These are phyloP conservation scores for Microchrysa polita DNA, from an alignment of 2,888 invertebrate species.

Conservation along the genomic window DNA sequence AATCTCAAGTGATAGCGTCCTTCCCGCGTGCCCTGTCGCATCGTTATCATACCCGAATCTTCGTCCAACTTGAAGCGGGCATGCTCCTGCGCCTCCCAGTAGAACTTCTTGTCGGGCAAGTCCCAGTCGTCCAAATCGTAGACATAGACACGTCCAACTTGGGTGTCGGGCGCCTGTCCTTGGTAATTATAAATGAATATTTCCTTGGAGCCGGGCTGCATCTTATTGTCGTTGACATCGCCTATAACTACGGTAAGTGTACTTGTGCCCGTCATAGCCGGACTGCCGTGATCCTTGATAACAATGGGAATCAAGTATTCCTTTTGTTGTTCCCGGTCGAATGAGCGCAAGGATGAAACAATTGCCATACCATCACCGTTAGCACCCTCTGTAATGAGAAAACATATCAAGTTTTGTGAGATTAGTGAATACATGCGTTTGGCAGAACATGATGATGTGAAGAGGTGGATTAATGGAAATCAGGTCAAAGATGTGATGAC, in stretches of 20 bases:
- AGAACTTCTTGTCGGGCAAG: constrained; percentile 95
- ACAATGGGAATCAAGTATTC: constrained; percentile 97
- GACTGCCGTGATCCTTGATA: constrained; percentile 96
- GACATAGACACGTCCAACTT: constrained; percentile 95
- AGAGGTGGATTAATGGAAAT: too few relatives aligned
- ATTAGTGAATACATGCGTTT: too few relatives aligned
- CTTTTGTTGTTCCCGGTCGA: constrained; percentile 95
- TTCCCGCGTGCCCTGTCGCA: constrained; percentile 91
- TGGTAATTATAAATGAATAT: constrained; percentile 97
- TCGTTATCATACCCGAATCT: constrained; percentile 94
- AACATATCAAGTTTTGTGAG: too few relatives aligned
- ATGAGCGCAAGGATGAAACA: constrained; percentile 90
- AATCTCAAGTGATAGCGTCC: constrained; percentile 84
- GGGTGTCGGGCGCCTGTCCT: constrained; percentile 88
- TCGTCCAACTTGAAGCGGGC: constrained; percentile 88
- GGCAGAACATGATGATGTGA: too few relatives aligned
- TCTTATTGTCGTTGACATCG: constrained; percentile 98
- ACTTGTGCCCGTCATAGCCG: constrained; percentile 96
- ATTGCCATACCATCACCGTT: constrained; percentile 98
- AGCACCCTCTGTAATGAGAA: constrained; percentile 78
- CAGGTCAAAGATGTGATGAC: too few relatives aligned
- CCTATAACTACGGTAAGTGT: constrained; percentile 96
- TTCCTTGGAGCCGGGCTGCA: constrained; percentile 97
- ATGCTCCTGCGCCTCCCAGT: constrained; percentile 89
- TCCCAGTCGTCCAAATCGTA: constrained; percentile 99